Evolutionary conservation across 2,888 invertebrate species (phyloP).

Genomic region (Globia sparganii): DNA sequence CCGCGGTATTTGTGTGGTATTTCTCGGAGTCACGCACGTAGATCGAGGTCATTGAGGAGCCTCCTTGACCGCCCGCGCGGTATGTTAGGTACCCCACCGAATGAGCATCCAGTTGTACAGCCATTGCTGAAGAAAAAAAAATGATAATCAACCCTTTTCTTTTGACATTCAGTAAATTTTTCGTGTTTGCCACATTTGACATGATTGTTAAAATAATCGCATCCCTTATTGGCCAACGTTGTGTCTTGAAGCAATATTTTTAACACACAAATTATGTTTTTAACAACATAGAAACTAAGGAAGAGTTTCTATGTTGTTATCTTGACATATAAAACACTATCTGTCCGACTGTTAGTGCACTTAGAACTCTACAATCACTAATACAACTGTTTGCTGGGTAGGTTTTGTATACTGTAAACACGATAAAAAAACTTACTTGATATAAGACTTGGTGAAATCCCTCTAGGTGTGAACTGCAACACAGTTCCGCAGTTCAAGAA

Average conservation of each 20-base stretch:
- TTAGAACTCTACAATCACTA: background rate
- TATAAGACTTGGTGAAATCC: slow-evolving; percentile 94
- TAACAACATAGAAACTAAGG: background rate
- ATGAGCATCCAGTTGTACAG: slow-evolving; percentile 96
- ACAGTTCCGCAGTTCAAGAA: slow-evolving; percentile 94
- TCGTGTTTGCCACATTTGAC: background rate
- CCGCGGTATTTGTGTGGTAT: slow-evolving; percentile 92
- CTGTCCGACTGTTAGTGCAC: background rate
- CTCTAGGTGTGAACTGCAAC: slow-evolving; percentile 94
- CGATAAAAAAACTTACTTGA: slow-evolving; percentile 91
- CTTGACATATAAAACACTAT: background rate
- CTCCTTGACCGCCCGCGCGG: slow-evolving; percentile 91
- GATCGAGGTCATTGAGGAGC: slow-evolving; percentile 94
- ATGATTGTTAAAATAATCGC: background rate
- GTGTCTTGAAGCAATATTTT: background rate
- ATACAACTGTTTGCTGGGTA: background rate
- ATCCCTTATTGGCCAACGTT: background rate
- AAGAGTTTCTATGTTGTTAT: no score
- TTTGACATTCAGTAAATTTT: background rate
- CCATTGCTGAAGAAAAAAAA: slow-evolving; percentile 91
- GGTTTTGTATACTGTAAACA: background rate
- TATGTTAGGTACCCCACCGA: slow-evolving; percentile 97
- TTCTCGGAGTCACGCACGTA: slow-evolving; percentile 94
- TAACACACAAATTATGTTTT: background rate
- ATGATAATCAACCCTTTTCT: background rate